Conservation (phyloP, 1,140 invertebrate genomes). For the Condylostylus longicornis region DNA sequence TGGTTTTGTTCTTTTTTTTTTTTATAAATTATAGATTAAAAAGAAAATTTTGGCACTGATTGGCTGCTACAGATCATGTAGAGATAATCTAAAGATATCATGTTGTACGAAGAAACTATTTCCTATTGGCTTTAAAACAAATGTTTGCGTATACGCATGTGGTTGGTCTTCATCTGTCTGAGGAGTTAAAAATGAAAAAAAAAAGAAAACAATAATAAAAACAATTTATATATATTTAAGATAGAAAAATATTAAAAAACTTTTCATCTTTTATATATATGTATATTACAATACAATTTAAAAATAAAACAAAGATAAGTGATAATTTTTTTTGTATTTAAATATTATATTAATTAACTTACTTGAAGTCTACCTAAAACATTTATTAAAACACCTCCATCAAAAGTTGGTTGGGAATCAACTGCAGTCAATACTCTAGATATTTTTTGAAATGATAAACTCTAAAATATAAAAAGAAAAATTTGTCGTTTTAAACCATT, state of each 20-base stretch:
- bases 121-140: slow-evolving; percentile 74
- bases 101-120: slow-evolving; percentile 81
- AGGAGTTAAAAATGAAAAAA: slow-evolving; percentile 6
- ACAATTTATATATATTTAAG: background rate
- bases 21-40: too few relatives aligned
- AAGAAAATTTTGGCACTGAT: too few relatives aligned
- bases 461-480: slow-evolving; percentile 38
- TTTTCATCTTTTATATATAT: background rate
- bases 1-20: too few relatives aligned
- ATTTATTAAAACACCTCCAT: slow-evolving; percentile 85
- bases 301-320: background rate
- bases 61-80: slow-evolving; percentile 54
- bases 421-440: slow-evolving; percentile 79
- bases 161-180: slow-evolving; percentile 85
- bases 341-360: slow-evolving; percentile 23
- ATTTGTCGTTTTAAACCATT: background rate
- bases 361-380: slow-evolving; percentile 87
- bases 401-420: slow-evolving; percentile 89
- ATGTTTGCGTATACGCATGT: slow-evolving; percentile 80
- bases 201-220: slow-evolving; percentile 1
- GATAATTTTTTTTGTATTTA: background rate
- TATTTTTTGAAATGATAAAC: slow-evolving; percentile 83
- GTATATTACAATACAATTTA: background rate
- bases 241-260: background rate
- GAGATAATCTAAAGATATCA: slow-evolving; percentile 75